Evolutionary conservation across 2,113 vertebrate species (phyloP).

Genomic region (Polypterus senegalus): DNA sequence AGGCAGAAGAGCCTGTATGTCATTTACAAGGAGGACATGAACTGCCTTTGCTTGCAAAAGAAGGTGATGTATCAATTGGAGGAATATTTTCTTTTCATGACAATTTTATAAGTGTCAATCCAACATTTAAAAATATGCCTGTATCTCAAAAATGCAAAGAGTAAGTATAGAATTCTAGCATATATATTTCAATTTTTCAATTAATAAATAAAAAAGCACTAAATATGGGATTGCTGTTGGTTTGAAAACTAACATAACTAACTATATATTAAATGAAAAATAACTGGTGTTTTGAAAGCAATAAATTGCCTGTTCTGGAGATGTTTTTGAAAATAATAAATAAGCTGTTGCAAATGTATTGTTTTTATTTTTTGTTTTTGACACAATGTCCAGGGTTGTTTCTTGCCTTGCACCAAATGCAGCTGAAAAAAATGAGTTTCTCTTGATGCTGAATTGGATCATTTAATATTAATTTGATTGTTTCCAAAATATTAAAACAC

Average conservation of each 20-base stretch:
- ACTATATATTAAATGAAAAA: background rate
- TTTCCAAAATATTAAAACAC: too few relatives aligned
- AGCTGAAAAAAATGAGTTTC: too few relatives aligned
- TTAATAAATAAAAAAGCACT: background rate
- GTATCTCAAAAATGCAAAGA: constrained; percentile 11
- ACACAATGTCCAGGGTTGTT: too few relatives aligned
- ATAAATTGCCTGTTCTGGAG: background rate
- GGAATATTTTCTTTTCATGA: constrained; percentile 20
- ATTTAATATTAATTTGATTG: too few relatives aligned
- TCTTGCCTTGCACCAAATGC: too few relatives aligned
- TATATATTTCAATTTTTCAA: background rate
- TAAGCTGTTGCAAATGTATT: background rate
- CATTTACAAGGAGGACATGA: background rate
- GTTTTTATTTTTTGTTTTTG: background rate
- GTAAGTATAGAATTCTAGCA: constrained; percentile 1
- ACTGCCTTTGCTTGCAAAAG: background rate
- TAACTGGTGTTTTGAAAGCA: background rate
- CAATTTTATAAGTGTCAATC: constrained; percentile 2
- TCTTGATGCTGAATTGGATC: too few relatives aligned
- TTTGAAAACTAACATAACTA: background rate
- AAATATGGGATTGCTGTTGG: too few relatives aligned
- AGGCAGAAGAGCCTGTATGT: background rate
- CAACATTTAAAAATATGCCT: constrained; percentile 16
- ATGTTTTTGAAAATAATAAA: background rate
- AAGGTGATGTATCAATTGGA: constrained; percentile 17